Percentiles rank a stretch among this genome's conserved stretches.
Conservation (phyloP, 2,797 vertebrate species). For the Squalus acanthias region DNA sequence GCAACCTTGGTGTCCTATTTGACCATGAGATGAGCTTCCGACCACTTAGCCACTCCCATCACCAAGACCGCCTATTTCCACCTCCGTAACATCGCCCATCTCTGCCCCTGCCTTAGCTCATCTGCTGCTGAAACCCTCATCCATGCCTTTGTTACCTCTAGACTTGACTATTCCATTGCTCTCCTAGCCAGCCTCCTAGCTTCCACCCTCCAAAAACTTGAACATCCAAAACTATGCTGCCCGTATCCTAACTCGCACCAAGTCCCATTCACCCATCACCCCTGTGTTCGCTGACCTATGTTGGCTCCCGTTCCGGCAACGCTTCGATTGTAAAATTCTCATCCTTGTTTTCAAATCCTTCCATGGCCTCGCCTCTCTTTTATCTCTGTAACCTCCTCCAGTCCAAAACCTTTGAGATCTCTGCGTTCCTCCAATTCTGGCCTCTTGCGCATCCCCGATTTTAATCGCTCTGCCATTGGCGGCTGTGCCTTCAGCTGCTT, state of each 20-base stretch:
- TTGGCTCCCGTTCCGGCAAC: neutral
- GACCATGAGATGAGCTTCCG: neutral
- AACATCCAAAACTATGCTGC: neutral
- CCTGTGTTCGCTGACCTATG: neutral
- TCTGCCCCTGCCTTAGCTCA: neutral
- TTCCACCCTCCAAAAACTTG: neutral
- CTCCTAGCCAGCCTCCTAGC: too few relatives aligned
- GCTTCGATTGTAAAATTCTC: neutral
- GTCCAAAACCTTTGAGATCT: neutral
- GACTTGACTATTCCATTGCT: neutral
- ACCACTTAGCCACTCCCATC: neutral
- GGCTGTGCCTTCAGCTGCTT: too few relatives aligned
- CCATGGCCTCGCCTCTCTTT: neutral
- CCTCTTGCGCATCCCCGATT: too few relatives aligned
- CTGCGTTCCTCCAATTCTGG: too few relatives aligned
- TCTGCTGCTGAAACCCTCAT: neutral
- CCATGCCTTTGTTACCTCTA: neutral
- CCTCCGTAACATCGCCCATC: neutral
- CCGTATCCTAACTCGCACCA: neutral
- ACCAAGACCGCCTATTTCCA: neutral
- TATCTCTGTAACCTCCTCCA: neutral
- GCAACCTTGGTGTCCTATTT: neutral
- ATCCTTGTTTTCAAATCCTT: neutral
- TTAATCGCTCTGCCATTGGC: too few relatives aligned
- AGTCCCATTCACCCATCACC: neutral